phyloP scores from a whole-genome alignment of 1,140 invertebrate species.

The Tetraneura akinire region DNA sequence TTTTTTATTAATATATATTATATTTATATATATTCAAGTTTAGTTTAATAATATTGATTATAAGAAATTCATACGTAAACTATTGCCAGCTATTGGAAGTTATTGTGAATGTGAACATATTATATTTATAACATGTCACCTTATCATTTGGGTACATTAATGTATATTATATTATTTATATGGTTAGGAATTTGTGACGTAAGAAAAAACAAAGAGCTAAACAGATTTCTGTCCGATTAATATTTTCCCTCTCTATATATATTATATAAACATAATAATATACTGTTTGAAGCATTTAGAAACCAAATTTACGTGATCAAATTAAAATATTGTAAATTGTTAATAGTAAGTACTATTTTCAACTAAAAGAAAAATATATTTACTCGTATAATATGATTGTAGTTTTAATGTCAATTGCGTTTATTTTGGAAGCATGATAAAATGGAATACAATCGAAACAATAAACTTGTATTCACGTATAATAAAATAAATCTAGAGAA shows the following conservation, averaged over 20 bases:
- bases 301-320: background rate
- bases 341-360: background rate
- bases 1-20: no score
- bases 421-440: background rate
- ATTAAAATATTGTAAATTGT: background rate
- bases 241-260: background rate
- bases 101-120: no score
- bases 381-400: no score
- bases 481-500: no score
- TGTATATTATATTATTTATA: background rate
- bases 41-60: no score
- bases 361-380: slow-evolving; percentile 26
- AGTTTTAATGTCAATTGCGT: background rate
- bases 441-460: background rate
- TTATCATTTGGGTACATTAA: no score
- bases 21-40: no score
- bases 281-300: background rate
- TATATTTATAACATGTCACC: no score
- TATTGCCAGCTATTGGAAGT: no score
- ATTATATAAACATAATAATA: no score
- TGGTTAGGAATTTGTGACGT: background rate
- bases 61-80: no score
- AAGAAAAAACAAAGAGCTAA: slow-evolving; percentile 21
- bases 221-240: background rate
- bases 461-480: no score